Evolutionary conservation across 1,140 invertebrate species (phyloP).

Genomic region (Euura lappo): DNA sequence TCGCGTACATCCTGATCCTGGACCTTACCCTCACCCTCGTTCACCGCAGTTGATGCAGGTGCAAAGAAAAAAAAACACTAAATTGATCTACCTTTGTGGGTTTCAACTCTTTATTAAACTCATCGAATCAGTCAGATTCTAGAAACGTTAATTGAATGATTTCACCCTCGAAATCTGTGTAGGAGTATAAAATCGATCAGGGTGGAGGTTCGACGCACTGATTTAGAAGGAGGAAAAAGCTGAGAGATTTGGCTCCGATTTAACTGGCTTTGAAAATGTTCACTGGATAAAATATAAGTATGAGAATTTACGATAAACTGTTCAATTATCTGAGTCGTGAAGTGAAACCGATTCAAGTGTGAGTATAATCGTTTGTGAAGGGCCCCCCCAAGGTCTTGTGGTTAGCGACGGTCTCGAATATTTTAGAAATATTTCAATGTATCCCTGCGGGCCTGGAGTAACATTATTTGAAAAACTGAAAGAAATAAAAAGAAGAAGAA

Average conservation of each 20-base stretch:
- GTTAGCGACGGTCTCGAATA: conserved; percentile 9
- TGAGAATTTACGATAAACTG: too few relatives aligned
- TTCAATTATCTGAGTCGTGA: neutral
- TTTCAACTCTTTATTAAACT: neutral
- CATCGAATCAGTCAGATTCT: neutral
- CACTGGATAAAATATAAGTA: too few relatives aligned
- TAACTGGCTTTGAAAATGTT: too few relatives aligned
- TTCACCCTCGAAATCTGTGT: too few relatives aligned
- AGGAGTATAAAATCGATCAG: too few relatives aligned
- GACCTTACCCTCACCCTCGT: neutral
- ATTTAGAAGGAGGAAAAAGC: too few relatives aligned
- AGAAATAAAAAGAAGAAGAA: too few relatives aligned
- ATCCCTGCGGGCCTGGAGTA: neutral
- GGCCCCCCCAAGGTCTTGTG: neutral
- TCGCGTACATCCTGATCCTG: conserved; percentile 8
- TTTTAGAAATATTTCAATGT: conserved; percentile 11
- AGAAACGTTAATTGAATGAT: neutral
- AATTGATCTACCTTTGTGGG: neutral
- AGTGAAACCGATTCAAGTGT: too few relatives aligned
- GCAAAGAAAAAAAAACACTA: neutral
- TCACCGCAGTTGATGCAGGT: neutral
- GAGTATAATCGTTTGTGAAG: too few relatives aligned
- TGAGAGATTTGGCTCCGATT: too few relatives aligned
- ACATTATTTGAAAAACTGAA: neutral
- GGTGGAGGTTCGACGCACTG: too few relatives aligned